Evolutionary conservation across 2,797 vertebrate genomes (phyloP), one percentile per base, ranked within the genome.

Genomic region (Tachyglossus aculeatus): DNA sequence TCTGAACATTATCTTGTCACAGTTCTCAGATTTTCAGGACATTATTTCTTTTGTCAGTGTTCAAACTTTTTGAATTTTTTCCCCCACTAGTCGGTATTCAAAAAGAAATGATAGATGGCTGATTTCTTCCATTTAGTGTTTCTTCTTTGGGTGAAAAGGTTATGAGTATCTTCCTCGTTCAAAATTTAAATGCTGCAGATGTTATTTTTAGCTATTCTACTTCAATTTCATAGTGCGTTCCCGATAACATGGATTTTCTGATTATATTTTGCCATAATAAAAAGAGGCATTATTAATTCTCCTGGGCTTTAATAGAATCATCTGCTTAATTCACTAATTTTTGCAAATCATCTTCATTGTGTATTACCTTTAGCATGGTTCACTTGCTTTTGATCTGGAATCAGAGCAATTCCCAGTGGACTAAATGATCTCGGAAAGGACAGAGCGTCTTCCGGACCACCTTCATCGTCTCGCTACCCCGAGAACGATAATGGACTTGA

Each of bases 181-280:
- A 54, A 66, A 34, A 60, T 58, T 74, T 62, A 60, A 74, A 63
- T 61, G 16, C 43, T 40, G 47, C 55, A 21, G n/a, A 58, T 74
- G 72, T 67, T 68, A 60, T 78, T 68, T 75, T 54, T 71, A 76
- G 44, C 33, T 66, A 8, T 55, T 71, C 55, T n/a, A n/a, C n/a
- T 43, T 52, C 67, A 58, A 76, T 31, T 76, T 76, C 52, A 47
- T 25, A n/a, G n/a, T n/a, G n/a, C n/a, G n/a, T n/a, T n/a, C 47
- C 71, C 67, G n/a, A 19, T 58, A 78, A 56, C 47, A 40, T 9
- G 15, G 70, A 53, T 47, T 61, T 68, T 79, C 69, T 81, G 78
- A 74, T 81, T 83, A 69, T 54, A 66, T 74, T 67, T 69, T 45
- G 34, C 63, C 55, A 67, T 83, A 51, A 51, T 71, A 67, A 81